Conservation (phyloP, 2,113 vertebrate genomes). For the Macroglossus sobrinus region DNA sequence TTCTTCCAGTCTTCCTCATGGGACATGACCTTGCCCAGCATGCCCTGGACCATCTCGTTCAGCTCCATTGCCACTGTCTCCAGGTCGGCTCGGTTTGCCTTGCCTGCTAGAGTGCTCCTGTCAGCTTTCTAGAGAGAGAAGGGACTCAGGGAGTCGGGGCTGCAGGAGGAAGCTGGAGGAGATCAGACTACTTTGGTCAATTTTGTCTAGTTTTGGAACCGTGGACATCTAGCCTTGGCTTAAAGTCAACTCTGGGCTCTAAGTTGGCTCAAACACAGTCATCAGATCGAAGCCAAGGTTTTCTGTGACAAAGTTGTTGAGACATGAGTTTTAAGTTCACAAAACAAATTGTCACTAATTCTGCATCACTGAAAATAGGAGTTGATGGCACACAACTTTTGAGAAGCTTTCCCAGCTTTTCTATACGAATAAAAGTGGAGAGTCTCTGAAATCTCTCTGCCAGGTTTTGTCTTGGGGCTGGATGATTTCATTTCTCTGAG, state of each 20-base stretch:
- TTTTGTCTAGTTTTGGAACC: background rate
- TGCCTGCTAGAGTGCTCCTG: slow-evolving; percentile 56
- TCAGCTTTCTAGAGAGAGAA: slow-evolving; percentile 78
- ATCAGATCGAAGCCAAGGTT: background rate
- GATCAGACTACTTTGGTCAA: background rate
- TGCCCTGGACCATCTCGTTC: slow-evolving; percentile 69
- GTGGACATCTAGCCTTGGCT: background rate
- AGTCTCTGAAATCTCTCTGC: background rate
- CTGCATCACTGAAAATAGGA: background rate
- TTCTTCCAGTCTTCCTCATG: slow-evolving; percentile 75
- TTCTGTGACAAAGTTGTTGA: background rate
- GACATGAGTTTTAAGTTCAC: background rate
- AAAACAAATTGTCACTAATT: background rate
- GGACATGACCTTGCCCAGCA: slow-evolving; percentile 70
- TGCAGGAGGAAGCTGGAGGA: background rate
- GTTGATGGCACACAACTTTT: background rate
- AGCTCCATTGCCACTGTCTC: slow-evolving; percentile 60
- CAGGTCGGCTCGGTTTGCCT: slow-evolving; percentile 70
- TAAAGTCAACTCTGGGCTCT: background rate
- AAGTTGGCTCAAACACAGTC: background rate
- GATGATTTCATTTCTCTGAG: background rate
- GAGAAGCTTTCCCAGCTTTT: background rate
- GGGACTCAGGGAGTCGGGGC: background rate
- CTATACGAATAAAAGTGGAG: background rate
- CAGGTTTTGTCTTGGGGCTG: background rate